Base-by-base conservation (phyloP, 2,888 invertebrate genomes). In the Leucophenga montana region DNA sequence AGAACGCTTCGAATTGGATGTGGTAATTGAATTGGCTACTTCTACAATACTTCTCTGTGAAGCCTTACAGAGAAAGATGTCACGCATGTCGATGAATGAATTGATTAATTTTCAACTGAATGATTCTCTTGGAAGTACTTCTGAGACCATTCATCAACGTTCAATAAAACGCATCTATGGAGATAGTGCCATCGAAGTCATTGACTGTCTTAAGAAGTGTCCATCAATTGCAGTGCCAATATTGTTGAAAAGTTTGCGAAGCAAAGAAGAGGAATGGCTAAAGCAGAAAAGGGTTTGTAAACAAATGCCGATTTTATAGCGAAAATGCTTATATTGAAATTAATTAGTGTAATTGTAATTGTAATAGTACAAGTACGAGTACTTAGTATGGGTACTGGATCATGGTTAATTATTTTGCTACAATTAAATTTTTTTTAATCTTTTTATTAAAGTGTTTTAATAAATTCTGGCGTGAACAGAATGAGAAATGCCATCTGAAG, bases 211-310 rank as follows among this genome's bases (percentile, higher is more conserved):
- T 76, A 98, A 97, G 89, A 95, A 96, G 88, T 98, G 97, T 89
- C 99, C 99, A 0, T 92, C 93, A 1, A 94, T 97, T 14, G 97
- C 98, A 0, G 97, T 99, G 44, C 97, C 98, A 0, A 93, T 98
- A 22, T 97, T 99, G 11, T 89, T 99, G 53, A 90, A 95, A 73
- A 91, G 99, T 67, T 91, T 99, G 39, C 97, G 97, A 88, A 94
- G 95, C 4, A 99, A 99, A 87, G 98, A 99, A 82, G 96, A 97
- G 78, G 99, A 99, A 85, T 99, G 99, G 99, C 92, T 97, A 84
- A 97, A 98, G 88, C 97, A 97, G 0, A 97, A 98, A 88, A 96
- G 97, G 90, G 92, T 92, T 84, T 74, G 75, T 50, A 48, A 1
- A n/a, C 20, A 33, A n/a, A n/a, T 59, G 46, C n/a, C 33, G 16